These are phyloP conservation scores for Moxostoma hubbsi DNA, from an alignment of 2,797 vertebrate species.

Conservation along the genomic window DNA sequence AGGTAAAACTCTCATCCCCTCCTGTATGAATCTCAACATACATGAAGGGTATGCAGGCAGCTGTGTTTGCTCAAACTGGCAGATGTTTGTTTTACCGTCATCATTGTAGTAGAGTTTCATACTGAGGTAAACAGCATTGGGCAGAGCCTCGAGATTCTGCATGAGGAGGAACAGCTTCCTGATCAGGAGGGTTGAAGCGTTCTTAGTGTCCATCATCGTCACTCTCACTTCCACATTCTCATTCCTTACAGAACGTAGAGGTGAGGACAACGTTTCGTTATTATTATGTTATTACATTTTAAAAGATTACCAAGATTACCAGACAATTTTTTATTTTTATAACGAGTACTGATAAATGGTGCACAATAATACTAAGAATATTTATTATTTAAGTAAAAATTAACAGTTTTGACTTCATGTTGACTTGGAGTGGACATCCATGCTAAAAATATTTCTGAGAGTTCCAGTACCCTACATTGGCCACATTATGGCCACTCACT, in stretches of 20 bases:
- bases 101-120: conserved; percentile 97
- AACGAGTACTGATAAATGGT: no score
- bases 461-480: no score
- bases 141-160: conserved; percentile 88
- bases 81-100: conserved; percentile 75
- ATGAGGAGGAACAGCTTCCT: conserved; percentile 89
- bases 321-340: no score
- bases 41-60: neutral
- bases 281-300: neutral
- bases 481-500: no score
- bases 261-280: neutral
- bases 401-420: no score
- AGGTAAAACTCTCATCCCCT: neutral
- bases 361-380: no score
- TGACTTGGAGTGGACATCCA: no score
- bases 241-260: conserved; percentile 65
- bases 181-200: conserved; percentile 84
- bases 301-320: no score
- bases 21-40: neutral
- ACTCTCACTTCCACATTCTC: conserved; percentile 67
- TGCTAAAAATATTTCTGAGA: no score
- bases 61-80: conserved; percentile 19
- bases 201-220: conserved; percentile 79
- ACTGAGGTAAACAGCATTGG: conserved; percentile 82
- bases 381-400: no score